Evolutionary conservation across 92 coral and sea anemone species (phyloP).

Genomic region (Muricea muricata): DNA sequence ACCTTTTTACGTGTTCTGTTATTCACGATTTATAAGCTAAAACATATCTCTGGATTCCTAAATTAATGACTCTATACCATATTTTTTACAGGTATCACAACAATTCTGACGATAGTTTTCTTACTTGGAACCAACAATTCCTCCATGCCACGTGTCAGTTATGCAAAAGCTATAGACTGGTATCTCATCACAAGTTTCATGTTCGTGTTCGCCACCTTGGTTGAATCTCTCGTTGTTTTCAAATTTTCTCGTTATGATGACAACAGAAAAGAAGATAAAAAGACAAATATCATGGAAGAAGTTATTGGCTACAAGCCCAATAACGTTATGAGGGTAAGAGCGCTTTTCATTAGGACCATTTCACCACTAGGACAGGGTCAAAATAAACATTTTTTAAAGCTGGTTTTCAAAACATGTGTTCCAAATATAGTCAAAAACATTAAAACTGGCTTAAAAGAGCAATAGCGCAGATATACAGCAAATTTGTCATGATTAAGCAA

Average conservation of each 20-base stretch:
- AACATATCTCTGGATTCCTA: too few species aligned
- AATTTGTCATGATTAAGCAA: too few species aligned
- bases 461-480: too few species aligned
- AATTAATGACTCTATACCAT: too few species aligned
- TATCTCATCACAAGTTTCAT: constrained; percentile 90
- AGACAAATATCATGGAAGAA: constrained; percentile 34
- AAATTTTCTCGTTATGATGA: constrained; percentile 64
- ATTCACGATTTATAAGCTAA: too few species aligned
- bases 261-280: constrained; percentile 26
- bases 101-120: constrained; percentile 95
- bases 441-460: too few species aligned
- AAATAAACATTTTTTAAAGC: too few species aligned
- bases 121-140: constrained; percentile 96
- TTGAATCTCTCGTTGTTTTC: constrained; percentile 82
- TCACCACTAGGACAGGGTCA: too few species aligned
- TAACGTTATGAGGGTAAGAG: constrained; percentile 40
- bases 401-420: too few species aligned
- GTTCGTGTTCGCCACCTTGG: constrained; percentile 93
- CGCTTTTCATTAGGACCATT: too few species aligned
- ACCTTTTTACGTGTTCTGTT: not conserved
- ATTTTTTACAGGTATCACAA: constrained; percentile 79
- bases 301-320: constrained; percentile 28
- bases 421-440: too few species aligned
- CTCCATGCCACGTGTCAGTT: constrained; percentile 98
- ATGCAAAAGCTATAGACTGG: constrained; percentile 99